Percentiles rank a stretch among this genome's conserved stretches.
These are phyloP conservation scores for Apteryx owenii DNA, from an alignment of 2,113 vertebrate genomes.

Conservation along the genomic window DNA sequence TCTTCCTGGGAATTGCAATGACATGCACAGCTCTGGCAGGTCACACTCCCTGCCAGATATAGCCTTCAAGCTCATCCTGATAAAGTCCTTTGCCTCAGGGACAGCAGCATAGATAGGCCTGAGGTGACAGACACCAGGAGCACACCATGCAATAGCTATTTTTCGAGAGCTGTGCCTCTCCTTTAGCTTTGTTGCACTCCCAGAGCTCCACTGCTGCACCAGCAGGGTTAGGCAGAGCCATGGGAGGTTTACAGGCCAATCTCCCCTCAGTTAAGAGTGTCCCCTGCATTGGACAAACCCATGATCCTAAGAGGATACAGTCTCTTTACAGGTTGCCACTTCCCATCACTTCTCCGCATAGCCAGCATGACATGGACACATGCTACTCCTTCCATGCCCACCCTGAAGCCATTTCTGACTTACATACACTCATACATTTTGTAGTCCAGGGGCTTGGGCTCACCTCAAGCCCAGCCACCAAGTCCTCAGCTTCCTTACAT, in stretches of 20 bases:
- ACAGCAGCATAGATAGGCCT: background rate
- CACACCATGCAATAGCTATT: background rate
- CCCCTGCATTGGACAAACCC: background rate
- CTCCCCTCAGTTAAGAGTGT: rapidly evolving
- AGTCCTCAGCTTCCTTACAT: rapidly evolving
- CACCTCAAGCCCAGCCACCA: background rate
- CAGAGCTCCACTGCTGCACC: background rate
- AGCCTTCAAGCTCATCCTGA: background rate
- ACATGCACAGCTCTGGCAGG: background rate
- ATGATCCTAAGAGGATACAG: background rate
- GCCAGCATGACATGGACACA: rapidly evolving
- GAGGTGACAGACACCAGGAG: background rate
- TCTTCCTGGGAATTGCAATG: background rate
- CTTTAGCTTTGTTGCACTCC: background rate
- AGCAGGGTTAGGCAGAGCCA: background rate
- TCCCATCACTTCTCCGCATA: background rate
- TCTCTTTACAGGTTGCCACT: rapidly evolving
- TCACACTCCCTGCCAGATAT: background rate
- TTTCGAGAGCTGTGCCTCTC: background rate
- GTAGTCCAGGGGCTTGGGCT: background rate
- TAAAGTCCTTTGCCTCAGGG: rapidly evolving
- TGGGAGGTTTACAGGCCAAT: no score
- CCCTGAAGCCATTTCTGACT: background rate
- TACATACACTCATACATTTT: background rate
- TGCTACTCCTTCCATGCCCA: background rate